These are phyloP conservation scores for Orius insidiosus DNA, from an alignment of 1,140 invertebrate genomes.

Conservation along the genomic window DNA sequence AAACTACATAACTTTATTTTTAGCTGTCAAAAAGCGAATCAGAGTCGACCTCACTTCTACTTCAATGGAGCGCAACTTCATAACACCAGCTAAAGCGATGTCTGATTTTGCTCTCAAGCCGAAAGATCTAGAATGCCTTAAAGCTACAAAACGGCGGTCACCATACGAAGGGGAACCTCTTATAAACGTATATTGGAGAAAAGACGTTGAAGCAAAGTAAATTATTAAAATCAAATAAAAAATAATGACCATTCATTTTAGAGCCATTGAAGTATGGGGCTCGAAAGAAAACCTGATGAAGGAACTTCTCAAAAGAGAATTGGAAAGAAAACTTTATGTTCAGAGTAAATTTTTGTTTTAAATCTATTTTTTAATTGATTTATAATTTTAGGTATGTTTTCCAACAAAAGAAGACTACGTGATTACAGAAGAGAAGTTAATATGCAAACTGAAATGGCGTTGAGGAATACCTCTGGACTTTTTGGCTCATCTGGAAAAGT, in stretches of 20 bases:
- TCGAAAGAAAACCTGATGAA: conserved; percentile 61
- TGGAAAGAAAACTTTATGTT: conserved; percentile 60
- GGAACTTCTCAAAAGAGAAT: conserved; percentile 56
- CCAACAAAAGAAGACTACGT: conserved; percentile 62
- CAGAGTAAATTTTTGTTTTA: too few species aligned
- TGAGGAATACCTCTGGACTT: conserved; percentile 38
- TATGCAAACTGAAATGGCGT: conserved; percentile 31
- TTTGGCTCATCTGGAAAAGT: conserved; percentile 71
- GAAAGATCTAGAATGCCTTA: conserved; percentile 61
- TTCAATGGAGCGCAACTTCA: conserved; percentile 79
- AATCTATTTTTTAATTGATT: too few species aligned
- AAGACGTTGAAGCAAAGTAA: conserved; percentile 92
- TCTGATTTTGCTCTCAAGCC: conserved; percentile 79
- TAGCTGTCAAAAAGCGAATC: conserved; percentile 26
- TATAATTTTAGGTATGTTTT: too few species aligned
- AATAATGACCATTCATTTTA: too few species aligned
- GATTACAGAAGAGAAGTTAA: conserved; percentile 64
- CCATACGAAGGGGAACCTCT: conserved; percentile 84
- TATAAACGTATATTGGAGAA: conserved; percentile 84
- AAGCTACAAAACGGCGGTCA: conserved; percentile 80
- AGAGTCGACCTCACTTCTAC: conserved; percentile 49
- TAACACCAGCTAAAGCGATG: conserved; percentile 80
- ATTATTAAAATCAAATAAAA: too few species aligned
- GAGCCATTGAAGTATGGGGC: conserved; percentile 80
- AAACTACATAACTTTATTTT: too few species aligned